A percentile compares a stretch with the other conserved stretches of the same genome.
Evolutionary conservation across 2,888 invertebrate species (phyloP).

Genomic region (Palloptera scutellata): DNA sequence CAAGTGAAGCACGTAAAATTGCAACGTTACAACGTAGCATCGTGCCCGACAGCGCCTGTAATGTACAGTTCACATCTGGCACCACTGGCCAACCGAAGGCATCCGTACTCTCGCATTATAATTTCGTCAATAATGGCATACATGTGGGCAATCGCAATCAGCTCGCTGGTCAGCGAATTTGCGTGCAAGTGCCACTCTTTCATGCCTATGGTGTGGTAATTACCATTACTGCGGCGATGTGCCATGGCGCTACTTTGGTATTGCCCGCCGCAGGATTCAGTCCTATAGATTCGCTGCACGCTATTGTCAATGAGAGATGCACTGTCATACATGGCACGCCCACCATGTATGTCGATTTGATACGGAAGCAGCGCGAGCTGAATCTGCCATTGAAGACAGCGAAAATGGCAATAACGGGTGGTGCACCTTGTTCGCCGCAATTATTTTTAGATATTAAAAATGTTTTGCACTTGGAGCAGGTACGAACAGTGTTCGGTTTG

Average conservation of each 20-base stretch:
- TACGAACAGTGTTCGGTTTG: constrained; percentile 69
- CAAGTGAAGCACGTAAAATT: constrained; percentile 44
- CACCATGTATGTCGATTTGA: constrained; percentile 84
- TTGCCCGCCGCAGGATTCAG: constrained; percentile 70
- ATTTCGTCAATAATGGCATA: constrained; percentile 78
- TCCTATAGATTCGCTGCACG: constrained; percentile 70
- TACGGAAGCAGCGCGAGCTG: constrained; percentile 66
- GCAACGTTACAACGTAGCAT: constrained; percentile 66
- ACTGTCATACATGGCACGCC: constrained; percentile 80
- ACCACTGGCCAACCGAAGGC: constrained; percentile 83
- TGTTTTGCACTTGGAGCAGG: constrained; percentile 63
- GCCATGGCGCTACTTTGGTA: constrained; percentile 71
- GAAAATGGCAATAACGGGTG: constrained; percentile 73
- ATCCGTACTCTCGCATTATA: constrained; percentile 74
- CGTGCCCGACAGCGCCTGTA: constrained; percentile 74
- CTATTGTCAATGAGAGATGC: constrained; percentile 76
- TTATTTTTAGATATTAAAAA: constrained; percentile 67
- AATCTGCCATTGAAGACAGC: constrained; percentile 65
- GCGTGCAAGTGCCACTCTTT: constrained; percentile 78
- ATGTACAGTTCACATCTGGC: constrained; percentile 86
- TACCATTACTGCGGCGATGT: constrained; percentile 68
- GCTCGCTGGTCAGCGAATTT: constrained; percentile 64
- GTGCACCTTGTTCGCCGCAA: constrained; percentile 74
- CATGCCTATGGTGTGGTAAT: constrained; percentile 81
- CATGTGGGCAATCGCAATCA: constrained; percentile 68